phyloP scores from a whole-genome alignment of 2,888 invertebrate genomes.

The Eudiplozoon nipponicum region DNA sequence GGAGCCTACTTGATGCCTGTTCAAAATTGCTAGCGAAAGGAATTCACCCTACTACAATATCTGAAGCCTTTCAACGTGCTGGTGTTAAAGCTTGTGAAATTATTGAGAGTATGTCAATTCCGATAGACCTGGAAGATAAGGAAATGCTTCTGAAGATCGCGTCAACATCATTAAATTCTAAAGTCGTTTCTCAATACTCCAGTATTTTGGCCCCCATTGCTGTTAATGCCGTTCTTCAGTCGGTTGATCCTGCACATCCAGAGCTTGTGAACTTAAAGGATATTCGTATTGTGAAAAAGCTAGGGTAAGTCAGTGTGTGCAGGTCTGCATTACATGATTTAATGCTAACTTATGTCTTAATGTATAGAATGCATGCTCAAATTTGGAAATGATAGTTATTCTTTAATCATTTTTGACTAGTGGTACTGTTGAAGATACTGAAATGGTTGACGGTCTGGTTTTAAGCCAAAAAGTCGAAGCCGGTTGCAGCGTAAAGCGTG shows the following conservation, averaged over 20 bases:
- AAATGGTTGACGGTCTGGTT: constrained; percentile 67
- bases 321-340: background rate
- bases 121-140: constrained; percentile 47
- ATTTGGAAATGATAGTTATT: background rate
- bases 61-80: constrained; percentile 68
- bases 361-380: background rate
- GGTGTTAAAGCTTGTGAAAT: constrained; percentile 40
- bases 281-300: constrained; percentile 72
- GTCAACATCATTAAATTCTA: constrained; percentile 83
- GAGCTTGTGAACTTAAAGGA: constrained; percentile 54
- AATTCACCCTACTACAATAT: constrained; percentile 81
- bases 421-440: constrained; percentile 82
- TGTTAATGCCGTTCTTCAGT: constrained; percentile 67
- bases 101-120: constrained; percentile 45
- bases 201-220: constrained; percentile 73
- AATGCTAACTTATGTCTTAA: background rate
- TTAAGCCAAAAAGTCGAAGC: constrained; percentile 59
- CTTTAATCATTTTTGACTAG: no score
- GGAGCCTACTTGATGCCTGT: constrained; percentile 65
- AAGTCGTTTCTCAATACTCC: constrained; percentile 90
- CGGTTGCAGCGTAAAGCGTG: constrained; percentile 47
- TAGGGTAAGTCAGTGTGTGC: constrained; percentile 34
- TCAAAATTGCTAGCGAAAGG: constrained; percentile 58
- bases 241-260: constrained; percentile 38
- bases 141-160: constrained; percentile 63